Evolutionary conservation across 2,888 invertebrate genomes (phyloP).

Genomic region (Hipparchia sbordonii): DNA sequence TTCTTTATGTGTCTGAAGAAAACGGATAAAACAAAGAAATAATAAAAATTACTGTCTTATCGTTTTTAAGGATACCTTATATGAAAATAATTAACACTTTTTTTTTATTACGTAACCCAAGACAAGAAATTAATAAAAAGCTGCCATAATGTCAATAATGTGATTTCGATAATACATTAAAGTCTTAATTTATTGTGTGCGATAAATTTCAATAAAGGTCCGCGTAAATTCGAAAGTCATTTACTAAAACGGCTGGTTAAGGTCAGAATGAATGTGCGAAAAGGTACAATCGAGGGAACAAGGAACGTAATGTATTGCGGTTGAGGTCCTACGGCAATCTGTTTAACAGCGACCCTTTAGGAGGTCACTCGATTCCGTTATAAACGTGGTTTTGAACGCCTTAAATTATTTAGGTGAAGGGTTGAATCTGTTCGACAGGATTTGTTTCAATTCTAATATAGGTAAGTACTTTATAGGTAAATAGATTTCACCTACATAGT

Average conservation of each 20-base stretch:
- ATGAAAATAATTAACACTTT: neutral
- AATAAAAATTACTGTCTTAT: too few species aligned
- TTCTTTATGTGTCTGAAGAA: too few species aligned
- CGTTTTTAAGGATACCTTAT: too few species aligned
- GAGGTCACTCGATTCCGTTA: slow-evolving; percentile 29
- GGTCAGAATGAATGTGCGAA: slow-evolving; percentile 40
- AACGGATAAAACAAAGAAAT: too few species aligned
- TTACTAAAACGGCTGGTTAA: slow-evolving; percentile 36
- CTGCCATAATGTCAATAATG: slow-evolving; percentile 13
- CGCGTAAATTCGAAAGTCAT: slow-evolving; percentile 39
- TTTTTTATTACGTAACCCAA: neutral
- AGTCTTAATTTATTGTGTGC: slow-evolving; percentile 33
- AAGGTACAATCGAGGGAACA: slow-evolving; percentile 38
- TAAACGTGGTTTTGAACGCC: slow-evolving; percentile 23
- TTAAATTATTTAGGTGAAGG: neutral
- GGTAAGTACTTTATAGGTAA: neutral
- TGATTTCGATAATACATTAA: slow-evolving; percentile 32
- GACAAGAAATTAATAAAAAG: slow-evolving; percentile 10
- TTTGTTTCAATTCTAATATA: neutral
- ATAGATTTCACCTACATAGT: too few species aligned
- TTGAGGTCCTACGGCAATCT: slow-evolving; percentile 26
- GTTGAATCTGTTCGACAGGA: neutral
- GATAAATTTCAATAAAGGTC: slow-evolving; percentile 39
- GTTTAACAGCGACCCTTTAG: slow-evolving; percentile 31
- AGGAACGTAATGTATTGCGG: slow-evolving; percentile 33